Conservation (phyloP, 2,113 vertebrate species). For the Marmota monax region DNA sequence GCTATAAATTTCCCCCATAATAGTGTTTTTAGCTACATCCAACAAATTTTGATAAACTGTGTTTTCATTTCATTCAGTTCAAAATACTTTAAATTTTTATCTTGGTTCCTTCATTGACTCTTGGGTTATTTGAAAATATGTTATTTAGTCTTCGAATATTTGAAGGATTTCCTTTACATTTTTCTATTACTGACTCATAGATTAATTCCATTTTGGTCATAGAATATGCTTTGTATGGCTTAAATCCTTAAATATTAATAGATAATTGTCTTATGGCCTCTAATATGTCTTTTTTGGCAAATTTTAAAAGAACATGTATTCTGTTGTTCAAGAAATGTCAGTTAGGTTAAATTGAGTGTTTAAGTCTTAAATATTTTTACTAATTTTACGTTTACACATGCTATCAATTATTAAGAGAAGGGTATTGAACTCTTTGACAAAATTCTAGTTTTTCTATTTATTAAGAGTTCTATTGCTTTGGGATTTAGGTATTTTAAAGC, state of each 20-base stretch:
- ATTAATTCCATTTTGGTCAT: not conserved
- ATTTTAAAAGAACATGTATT: not conserved
- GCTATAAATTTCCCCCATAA: not conserved
- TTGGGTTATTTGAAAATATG: not conserved
- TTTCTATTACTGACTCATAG: constrained; percentile 7
- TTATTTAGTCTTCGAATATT: constrained; percentile 14
- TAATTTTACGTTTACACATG: not conserved
- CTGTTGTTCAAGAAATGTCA: not conserved
- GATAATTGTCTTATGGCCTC: constrained; percentile 31
- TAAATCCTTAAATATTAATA: not conserved
- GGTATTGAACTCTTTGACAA: not conserved
- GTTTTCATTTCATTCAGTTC: not conserved
- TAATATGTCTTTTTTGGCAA: constrained; percentile 2
- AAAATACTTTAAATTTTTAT: not conserved
- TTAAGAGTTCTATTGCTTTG: not conserved
- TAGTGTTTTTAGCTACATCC: not conserved
- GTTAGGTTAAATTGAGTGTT: not conserved
- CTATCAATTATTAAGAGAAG: not conserved
- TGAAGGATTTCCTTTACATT: not conserved
- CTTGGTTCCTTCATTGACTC: not conserved
- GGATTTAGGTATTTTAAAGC: constrained; percentile 9
- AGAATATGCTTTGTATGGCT: not conserved
- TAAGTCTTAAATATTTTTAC: not conserved
- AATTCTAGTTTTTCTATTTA: not conserved
- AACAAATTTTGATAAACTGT: not conserved